Evolutionary conservation across 1,140 invertebrate species (phyloP).

Genomic region (Nebria ingens): DNA sequence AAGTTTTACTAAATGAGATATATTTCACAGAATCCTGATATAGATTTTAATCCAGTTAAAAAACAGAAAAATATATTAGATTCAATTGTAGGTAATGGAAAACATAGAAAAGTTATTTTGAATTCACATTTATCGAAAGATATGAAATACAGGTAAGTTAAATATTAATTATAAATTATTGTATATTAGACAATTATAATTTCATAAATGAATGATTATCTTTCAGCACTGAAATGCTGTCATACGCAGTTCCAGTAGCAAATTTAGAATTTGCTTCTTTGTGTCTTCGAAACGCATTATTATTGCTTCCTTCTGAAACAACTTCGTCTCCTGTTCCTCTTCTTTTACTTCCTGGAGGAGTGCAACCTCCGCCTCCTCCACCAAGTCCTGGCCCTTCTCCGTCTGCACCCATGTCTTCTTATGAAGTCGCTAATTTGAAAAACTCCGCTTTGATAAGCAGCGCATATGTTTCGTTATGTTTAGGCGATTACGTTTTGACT

Average conservation of each 20-base stretch:
- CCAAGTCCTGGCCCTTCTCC: slow-evolving; percentile 27
- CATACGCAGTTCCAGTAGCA: slow-evolving; percentile 70
- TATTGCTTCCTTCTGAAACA: slow-evolving; percentile 41
- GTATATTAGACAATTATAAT: slow-evolving; percentile 11
- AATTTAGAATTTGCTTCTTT: slow-evolving; percentile 84
- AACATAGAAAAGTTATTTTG: slow-evolving; percentile 56
- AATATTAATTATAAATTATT: slow-evolving; percentile 9
- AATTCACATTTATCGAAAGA: slow-evolving; percentile 45
- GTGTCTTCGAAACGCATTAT: slow-evolving; percentile 76
- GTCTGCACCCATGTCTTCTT: slow-evolving; percentile 32
- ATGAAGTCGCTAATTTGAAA: slow-evolving; percentile 39
- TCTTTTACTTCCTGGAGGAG: slow-evolving; percentile 27
- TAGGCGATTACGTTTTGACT: slow-evolving; percentile 76
- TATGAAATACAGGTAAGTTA: slow-evolving; percentile 39
- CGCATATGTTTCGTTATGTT: slow-evolving; percentile 73
- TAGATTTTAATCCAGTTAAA: slow-evolving; percentile 51
- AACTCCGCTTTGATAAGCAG: slow-evolving; percentile 66
- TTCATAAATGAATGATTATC: slow-evolving; percentile 2
- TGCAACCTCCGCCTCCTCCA: slow-evolving; percentile 25
- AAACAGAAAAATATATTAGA: slow-evolving; percentile 52
- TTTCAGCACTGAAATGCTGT: slow-evolving; percentile 47
- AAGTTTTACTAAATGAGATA: too few relatives aligned
- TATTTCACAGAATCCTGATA: slow-evolving; percentile 46
- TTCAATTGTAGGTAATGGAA: slow-evolving; percentile 47
- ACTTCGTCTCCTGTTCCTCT: slow-evolving; percentile 25